Base-by-base conservation (phyloP, 2,888 invertebrate genomes). In the Oxyscelio sp. region DNA sequence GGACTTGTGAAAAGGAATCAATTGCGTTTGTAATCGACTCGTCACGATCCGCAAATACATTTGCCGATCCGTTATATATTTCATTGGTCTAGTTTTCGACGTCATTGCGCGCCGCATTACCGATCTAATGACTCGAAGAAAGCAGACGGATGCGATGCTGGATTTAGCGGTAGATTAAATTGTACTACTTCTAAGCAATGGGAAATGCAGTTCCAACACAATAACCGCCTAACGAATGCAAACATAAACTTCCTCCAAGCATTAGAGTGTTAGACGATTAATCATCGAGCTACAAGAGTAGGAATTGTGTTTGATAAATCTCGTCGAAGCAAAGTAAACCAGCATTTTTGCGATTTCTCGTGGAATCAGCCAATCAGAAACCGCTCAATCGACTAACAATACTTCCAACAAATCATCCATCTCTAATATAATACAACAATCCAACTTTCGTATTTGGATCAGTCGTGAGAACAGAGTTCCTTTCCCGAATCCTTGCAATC, bases 1-100 rank as follows among this genome's bases (percentile, higher is more conserved):
- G 59, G 24, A 71, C 34, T 71, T 45, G 71, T 56, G 83, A 77
- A 71, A 82, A 77, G 66, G 61, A 78, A 83, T 83, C 73, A 83
- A 66, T 73, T 73, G 68, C 66, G 45, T 17, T 24, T 15, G 52
- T 68, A 68, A 81, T 70, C 63, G 82, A 15, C 63, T 70, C 70
- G 70, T 82, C 82, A 82, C 82, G 81, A 81, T 15, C 21, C 40
- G 48, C 61, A 63, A 59, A 66, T 73, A 40, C 68, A 81, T 31
- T 22, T 48, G 52, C 59, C 34, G 54, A 31, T 43, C 65, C 48
- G 70, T 63, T 52, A 54, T 63, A 65, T 56, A 56, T 79, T 71
- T 56, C 56, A 63, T 48, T 24, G 70, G 31, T 68, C 59, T 54
- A 78, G 68, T 68, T 78, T 45, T 43, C 54, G 56, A 50, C 34